Evolutionary conservation across 2,888 invertebrate genomes (phyloP).

Genomic region (Caenorhabditis imperialis): DNA sequence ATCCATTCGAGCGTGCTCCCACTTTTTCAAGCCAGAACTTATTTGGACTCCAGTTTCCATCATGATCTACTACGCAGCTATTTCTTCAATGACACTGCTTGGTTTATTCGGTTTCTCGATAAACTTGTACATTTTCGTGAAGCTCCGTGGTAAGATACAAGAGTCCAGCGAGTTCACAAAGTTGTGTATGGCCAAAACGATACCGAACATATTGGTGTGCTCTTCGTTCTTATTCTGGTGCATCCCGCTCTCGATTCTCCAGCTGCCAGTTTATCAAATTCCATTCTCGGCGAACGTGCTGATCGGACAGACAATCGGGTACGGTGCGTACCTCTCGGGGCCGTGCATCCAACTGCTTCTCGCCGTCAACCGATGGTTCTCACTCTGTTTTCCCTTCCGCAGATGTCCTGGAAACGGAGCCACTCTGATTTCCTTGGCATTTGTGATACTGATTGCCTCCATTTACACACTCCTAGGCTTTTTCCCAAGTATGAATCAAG

Average conservation of each 20-base stretch:
- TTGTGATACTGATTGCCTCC: background rate
- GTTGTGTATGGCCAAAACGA: slow-evolving; percentile 33
- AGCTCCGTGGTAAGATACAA: slow-evolving; percentile 7
- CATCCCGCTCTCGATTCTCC: slow-evolving; percentile 19
- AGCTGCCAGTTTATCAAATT: slow-evolving; percentile 16
- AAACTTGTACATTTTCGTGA: slow-evolving; percentile 15
- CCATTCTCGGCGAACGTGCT: slow-evolving; percentile 34
- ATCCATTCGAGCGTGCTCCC: no score
- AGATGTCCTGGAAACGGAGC: background rate
- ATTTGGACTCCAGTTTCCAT: slow-evolving; percentile 6
- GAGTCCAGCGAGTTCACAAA: slow-evolving; percentile 43
- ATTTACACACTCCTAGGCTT: background rate
- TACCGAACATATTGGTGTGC: slow-evolving; percentile 38
- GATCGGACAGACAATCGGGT: no score
- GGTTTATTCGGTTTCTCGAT: slow-evolving; percentile 26
- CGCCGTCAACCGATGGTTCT: background rate
- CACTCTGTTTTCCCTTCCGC: background rate
- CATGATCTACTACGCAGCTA: background rate
- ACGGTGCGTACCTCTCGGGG: no score
- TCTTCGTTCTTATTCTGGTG: slow-evolving; percentile 38
- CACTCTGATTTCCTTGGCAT: background rate
- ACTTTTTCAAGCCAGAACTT: slow-evolving; percentile 8
- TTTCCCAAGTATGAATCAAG: background rate
- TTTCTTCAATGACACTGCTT: slow-evolving; percentile 17
- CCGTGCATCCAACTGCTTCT: no score